Percentiles rank a stretch among this genome's conserved stretches.
Evolutionary conservation across 1,140 invertebrate species (phyloP).

Genomic region (Triops cancriformis): DNA sequence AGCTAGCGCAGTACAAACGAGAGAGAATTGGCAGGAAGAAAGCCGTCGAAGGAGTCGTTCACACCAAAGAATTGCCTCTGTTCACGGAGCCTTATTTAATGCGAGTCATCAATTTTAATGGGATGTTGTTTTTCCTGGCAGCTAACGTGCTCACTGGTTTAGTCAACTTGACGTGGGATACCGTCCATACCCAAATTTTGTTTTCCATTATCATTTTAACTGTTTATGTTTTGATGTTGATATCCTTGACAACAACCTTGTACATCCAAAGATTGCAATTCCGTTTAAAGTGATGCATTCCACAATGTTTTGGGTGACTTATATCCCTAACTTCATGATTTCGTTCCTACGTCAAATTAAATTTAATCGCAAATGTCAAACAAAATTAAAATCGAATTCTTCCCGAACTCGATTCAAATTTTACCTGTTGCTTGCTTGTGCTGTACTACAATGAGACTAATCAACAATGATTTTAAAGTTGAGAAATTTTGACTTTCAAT

Average conservation of each 20-base stretch:
- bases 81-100: conserved; percentile 48
- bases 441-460: not conserved
- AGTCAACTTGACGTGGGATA: conserved; percentile 60
- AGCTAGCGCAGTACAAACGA: conserved; percentile 21
- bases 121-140: conserved; percentile 64
- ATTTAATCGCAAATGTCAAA: too few relatives aligned
- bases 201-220: conserved; percentile 48
- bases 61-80: conserved; percentile 30
- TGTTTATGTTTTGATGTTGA: conserved; percentile 39
- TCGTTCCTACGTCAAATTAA: not conserved
- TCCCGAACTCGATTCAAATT: not conserved
- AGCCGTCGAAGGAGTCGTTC: conserved; percentile 3
- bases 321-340: not conserved
- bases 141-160: conserved; percentile 69
- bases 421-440: not conserved
- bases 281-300: not conserved
- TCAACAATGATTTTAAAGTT: not conserved
- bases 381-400: too few relatives aligned
- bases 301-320: not conserved
- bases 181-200: conserved; percentile 44
- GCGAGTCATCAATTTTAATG: conserved; percentile 61
- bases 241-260: not conserved
- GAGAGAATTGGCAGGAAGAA: conserved; percentile 31
- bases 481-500: not conserved
- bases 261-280: not conserved